Conservation (phyloP, 2,113 vertebrate species). For the Dunckerocampus dactyliophorus region DNA sequence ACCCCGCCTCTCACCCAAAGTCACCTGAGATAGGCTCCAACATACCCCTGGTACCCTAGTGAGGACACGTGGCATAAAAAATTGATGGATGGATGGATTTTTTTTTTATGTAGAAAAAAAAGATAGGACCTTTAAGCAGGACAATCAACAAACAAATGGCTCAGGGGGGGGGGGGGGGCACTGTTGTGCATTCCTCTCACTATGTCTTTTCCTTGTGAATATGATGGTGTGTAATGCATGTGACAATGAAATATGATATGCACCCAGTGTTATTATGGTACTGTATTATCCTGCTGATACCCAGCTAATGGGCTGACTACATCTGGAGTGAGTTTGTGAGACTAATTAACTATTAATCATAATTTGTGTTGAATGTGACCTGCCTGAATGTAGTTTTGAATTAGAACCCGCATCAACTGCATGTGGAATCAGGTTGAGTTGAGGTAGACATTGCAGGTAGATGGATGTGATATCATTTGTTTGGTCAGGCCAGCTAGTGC, state of each 20-base stretch:
- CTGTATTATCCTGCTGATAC: background rate
- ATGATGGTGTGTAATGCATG: background rate
- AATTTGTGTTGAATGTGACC: background rate
- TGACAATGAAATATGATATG: background rate
- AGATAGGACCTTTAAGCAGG: background rate
- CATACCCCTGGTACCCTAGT: too few relatives aligned
- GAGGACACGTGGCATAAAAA: too few relatives aligned
- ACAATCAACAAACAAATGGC: background rate
- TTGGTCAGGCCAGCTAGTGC: constrained; percentile 27
- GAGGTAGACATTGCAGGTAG: constrained; percentile 12
- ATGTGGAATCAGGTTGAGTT: constrained; percentile 2
- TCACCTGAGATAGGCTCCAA: too few relatives aligned
- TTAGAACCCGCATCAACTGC: background rate
- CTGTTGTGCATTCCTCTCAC: background rate
- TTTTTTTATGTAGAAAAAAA: too few relatives aligned
- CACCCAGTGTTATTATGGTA: background rate
- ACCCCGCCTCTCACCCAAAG: too few relatives aligned
- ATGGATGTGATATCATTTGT: constrained; percentile 55
- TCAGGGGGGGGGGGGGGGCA: background rate
- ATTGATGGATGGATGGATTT: too few relatives aligned
- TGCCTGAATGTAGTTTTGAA: background rate
- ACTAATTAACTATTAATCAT: background rate
- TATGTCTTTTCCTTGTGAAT: background rate
- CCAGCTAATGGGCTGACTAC: background rate
- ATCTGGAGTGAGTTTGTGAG: background rate